These are phyloP conservation scores for Phataginus tetradactyla DNA, from an alignment of 2,797 vertebrate species.

Conservation along the genomic window DNA sequence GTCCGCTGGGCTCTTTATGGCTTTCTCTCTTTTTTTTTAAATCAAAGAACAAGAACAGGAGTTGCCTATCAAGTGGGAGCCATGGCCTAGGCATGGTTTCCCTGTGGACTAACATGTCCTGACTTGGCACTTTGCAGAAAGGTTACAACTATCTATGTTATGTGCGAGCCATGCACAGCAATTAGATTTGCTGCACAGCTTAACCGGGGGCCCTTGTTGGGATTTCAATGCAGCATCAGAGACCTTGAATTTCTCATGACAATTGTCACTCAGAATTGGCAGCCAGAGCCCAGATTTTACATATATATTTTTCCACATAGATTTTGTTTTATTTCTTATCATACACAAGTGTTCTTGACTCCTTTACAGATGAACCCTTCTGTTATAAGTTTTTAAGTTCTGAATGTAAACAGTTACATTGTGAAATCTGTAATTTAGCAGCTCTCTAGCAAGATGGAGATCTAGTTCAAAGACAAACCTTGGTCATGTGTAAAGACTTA, in stretches of 20 bases:
- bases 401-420: conserved; percentile 15
- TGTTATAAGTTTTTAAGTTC: conserved; percentile 49
- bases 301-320: not conserved
- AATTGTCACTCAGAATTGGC: conserved; percentile 76
- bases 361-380: conserved; percentile 58
- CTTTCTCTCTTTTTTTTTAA: conserved; percentile 68
- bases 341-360: conserved; percentile 31
- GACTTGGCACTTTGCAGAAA: conserved; percentile 86
- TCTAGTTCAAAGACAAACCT: conserved; percentile 32
- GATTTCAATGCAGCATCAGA: conserved; percentile 82
- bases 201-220: conserved; percentile 77
- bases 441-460: conserved; percentile 25
- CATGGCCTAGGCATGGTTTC: conserved; percentile 77
- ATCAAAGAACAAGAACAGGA: conserved; percentile 81
- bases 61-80: conserved; percentile 76
- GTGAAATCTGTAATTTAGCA: conserved; percentile 55
- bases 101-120: conserved; percentile 85
- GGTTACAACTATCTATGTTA: conserved; percentile 85
- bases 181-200: conserved; percentile 78
- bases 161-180: conserved; percentile 81
- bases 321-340: conserved; percentile 5
- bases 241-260: conserved; percentile 83
- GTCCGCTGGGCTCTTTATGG: no score
- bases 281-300: conserved; percentile 72
- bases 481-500: not conserved